Evolutionary conservation across 2,797 vertebrate genomes (phyloP), one percentile per base, ranked within the genome.

Genomic region (Macropus fuliginosus): DNA sequence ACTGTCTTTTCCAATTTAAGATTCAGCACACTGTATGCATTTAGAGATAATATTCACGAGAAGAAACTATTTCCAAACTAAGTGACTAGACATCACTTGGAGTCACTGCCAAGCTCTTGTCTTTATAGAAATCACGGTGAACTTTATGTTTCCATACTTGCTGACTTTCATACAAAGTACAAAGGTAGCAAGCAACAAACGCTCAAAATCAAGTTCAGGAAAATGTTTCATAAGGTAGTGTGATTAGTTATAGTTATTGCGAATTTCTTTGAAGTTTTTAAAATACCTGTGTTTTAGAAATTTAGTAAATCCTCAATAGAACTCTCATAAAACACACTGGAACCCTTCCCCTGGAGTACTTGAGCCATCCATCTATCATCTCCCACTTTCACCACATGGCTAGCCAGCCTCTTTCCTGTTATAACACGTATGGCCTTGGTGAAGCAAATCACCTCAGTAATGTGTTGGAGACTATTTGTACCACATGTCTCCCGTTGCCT

Each of bases 81-180:
- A 3, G 92, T 97, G 91, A 92, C 95, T 91, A 91, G 74, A 93
- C 94, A 95, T 91, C 93, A 55, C 95, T 91, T 97, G 97, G 34
- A 95, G 92, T 34, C 91, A 56, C 9, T 95, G 92, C 56, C 95
- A 97, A 96, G 56, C n/a, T 95, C 92, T 97, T 98, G 92, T 91
- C 92, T 98, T 96, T 93, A 94, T 94, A 96, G 96, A 98, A 97
- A 97, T 93, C 95, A 97, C 55, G 94, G 54, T 57, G 95, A 93
- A 91, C 94, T 97, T 98, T 97, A 97, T 97, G 96, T 95, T 96
- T 95, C 87, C 95, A 89, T 94, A 94, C 94, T 96, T 97, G 95
- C 54, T 97, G 94, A 97, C 90, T 97, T 95, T 95, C 94, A 95
- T 91, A 95, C 87, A 94, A 93, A 92, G 92, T 96, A 93, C 96